These are phyloP conservation scores for Cacoxenus indagator DNA, from an alignment of 2,888 invertebrate species.

Conservation along the genomic window DNA sequence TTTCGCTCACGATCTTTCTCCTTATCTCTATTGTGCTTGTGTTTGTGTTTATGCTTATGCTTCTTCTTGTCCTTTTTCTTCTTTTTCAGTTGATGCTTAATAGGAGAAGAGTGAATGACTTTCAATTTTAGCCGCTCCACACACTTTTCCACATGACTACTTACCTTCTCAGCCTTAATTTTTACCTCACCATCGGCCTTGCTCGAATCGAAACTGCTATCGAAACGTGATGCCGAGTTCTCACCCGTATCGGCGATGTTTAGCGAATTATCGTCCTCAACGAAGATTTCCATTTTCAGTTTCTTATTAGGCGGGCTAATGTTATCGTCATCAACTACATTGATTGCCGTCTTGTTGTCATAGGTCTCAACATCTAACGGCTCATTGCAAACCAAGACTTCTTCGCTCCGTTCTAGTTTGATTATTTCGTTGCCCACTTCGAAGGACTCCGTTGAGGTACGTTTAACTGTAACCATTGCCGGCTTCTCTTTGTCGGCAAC, in stretches of 20 bases:
- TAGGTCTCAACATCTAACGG: conserved; percentile 56
- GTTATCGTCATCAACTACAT: conserved; percentile 34
- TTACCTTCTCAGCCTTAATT: conserved; percentile 75
- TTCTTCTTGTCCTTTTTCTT: conserved; percentile 86
- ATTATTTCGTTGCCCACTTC: conserved; percentile 70
- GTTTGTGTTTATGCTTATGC: conserved; percentile 83
- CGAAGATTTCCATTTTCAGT: conserved; percentile 68
- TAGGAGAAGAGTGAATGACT: conserved; percentile 66
- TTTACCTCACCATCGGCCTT: conserved; percentile 60
- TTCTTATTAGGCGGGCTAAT: conserved; percentile 60
- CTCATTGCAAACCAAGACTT: conserved; percentile 53
- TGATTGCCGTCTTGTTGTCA: conserved; percentile 48
- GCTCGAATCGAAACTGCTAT: conserved; percentile 53
- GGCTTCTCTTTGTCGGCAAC: conserved; percentile 44
- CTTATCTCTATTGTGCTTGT: conserved; percentile 81
- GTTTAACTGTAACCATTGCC: conserved; percentile 51
- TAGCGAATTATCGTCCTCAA: conserved; percentile 79
- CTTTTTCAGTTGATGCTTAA: conserved; percentile 76
- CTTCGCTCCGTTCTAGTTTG: conserved; percentile 64
- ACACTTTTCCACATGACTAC: too few species aligned
- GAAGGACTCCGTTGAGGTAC: conserved; percentile 66
- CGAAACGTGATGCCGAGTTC: conserved; percentile 31
- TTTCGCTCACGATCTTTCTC: conserved; percentile 72
- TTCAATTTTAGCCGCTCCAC: too few species aligned
- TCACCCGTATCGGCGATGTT: conserved; percentile 77